Conservation (phyloP, 2,797 vertebrate species). For the Microtus agrestis region DNA sequence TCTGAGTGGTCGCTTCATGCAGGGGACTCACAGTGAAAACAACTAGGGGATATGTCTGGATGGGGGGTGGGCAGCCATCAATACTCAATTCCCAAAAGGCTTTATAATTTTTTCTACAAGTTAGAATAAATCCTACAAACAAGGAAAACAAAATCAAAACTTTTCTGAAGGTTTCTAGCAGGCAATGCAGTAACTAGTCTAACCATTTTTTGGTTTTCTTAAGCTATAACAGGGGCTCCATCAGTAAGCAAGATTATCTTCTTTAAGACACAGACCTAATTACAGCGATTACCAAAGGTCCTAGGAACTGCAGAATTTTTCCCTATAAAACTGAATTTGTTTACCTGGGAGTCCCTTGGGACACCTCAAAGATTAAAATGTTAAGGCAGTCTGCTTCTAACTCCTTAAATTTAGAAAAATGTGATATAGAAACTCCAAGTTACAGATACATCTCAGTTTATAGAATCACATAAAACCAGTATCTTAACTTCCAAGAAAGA, state of each 20-base stretch:
- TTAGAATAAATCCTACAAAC: background rate
- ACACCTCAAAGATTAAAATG: slow-evolving; percentile 18
- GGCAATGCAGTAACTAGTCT: background rate
- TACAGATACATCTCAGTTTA: slow-evolving; percentile 40
- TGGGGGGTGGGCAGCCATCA: background rate
- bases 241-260: background rate
- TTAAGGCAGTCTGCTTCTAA: background rate
- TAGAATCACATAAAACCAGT: slow-evolving; percentile 37
- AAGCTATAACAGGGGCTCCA: slow-evolving; percentile 36
- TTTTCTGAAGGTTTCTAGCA: slow-evolving; percentile 25
- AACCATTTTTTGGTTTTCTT: background rate
- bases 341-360: background rate
- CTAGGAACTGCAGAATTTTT: background rate
- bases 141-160: background rate
- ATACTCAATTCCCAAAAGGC: background rate
- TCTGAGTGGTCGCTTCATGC: background rate
- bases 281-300: slow-evolving; percentile 13
- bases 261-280: slow-evolving; percentile 13
- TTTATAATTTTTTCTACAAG: slow-evolving; percentile 13
- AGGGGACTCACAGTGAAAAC: slow-evolving; percentile 33
- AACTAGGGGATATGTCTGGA: background rate
- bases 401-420: slow-evolving; percentile 56
- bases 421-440: slow-evolving; percentile 12
- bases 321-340: background rate
- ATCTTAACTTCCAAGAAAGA: slow-evolving; percentile 61